Evolutionary conservation across 1,140 invertebrate genomes (phyloP), one percentile per base, ranked within the genome.

Genomic region (Zophobas atratus): DNA sequence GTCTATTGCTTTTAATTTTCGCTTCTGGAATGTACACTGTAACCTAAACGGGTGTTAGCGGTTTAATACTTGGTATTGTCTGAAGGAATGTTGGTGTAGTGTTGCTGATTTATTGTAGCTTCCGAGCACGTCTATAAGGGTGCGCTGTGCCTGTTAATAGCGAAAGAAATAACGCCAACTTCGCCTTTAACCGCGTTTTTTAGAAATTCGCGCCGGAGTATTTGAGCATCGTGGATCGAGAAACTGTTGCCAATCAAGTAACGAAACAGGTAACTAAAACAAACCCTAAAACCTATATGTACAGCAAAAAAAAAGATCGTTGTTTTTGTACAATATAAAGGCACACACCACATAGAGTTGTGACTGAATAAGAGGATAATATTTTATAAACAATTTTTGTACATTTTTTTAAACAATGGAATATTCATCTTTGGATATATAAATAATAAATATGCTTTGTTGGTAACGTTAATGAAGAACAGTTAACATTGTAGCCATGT

Each of bases 391-490:
- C 63, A 77, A 80, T 81, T 82, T 20, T 82, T 80, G 71, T 78
- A 79, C 77, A 57, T 75, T 75, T n/a, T 20, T 67, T 76, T 72
- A 60, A 55, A 57, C 75, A 72, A 72, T 71, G 51, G 35, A 72
- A 73, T 73, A 56, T 73, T 77, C n/a, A 71, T 70, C 63, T 77
- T 77, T 72, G 76, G 63, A 49, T 77, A 77, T 39, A 77, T 51
- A 72, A 71, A 55, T 67, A 75, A 80, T 77, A 75, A 77, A 80
- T 77, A 80, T 80, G 57, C 57, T 79, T 41, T 80, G 74, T 72
- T 78, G 82, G 82, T 83, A 83, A 83, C 82, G 77, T 81, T 71
- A 78, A 77, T 79, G 70, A 74, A 82, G 71, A 82, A 83, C 78
- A 81, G 79, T 76, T 74, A 83, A 83, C 77, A 83, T 79, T 79